Conservation (phyloP, 1,140 invertebrate species). For the Bombus sylvicola region DNA sequence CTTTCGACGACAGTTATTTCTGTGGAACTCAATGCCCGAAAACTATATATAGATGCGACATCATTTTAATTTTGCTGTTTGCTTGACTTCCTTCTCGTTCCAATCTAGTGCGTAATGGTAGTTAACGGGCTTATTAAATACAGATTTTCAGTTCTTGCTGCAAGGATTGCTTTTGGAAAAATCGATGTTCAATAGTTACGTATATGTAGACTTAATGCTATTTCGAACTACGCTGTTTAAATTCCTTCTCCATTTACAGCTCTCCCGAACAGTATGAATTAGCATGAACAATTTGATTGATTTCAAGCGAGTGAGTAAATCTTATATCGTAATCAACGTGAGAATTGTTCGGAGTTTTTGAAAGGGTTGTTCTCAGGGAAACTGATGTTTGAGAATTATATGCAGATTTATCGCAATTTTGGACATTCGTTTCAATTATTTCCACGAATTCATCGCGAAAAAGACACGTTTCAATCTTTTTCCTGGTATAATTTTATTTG, state of each 20-base stretch:
- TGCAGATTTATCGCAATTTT: no score
- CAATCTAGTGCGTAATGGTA: background rate
- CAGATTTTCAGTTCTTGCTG: background rate
- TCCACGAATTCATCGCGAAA: no score
- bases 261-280: background rate
- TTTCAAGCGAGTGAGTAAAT: background rate
- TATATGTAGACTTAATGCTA: background rate
- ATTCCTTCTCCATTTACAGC: no score
- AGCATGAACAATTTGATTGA: background rate
- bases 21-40: background rate
- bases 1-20: background rate
- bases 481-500: background rate
- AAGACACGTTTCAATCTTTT: background rate
- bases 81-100: background rate
- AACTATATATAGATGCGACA: background rate
- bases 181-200: fast-evolving
- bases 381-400: no score
- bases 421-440: no score
- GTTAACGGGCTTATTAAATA: background rate
- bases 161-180: background rate
- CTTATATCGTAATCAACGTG: background rate
- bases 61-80: background rate
- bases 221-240: background rate
- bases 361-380: background rate
- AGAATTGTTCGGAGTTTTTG: background rate